phyloP scores from a whole-genome alignment of 2,888 invertebrate genomes.

The Prosopocoilus inquinatus region DNA sequence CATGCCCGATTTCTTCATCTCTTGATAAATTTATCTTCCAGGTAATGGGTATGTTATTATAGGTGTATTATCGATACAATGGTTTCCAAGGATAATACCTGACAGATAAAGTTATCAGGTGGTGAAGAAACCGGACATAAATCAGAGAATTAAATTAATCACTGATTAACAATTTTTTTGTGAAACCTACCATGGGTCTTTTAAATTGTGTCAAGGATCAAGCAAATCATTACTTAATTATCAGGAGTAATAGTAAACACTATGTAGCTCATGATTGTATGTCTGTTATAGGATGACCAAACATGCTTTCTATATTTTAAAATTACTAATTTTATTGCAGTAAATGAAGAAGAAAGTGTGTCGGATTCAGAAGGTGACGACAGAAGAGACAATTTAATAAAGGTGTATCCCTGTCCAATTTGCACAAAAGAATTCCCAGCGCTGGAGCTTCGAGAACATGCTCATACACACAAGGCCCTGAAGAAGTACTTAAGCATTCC shows the following conservation, averaged over 20 bases:
- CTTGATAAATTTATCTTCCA: too few species aligned
- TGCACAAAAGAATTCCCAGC: slow-evolving; percentile 36
- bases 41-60: too few species aligned
- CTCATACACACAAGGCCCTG: slow-evolving; percentile 37
- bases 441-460: slow-evolving; percentile 34
- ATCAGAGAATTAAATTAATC: too few species aligned
- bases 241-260: neutral
- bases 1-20: too few species aligned
- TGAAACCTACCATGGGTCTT: too few species aligned
- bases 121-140: too few species aligned
- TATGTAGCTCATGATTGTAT: neutral
- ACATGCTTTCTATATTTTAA: neutral
- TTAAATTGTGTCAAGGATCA: too few species aligned
- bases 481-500: slow-evolving; percentile 37
- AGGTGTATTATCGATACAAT: too few species aligned
- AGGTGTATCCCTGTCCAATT: slow-evolving; percentile 36
- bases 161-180: too few species aligned
- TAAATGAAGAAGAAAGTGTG: slow-evolving; percentile 2
- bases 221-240: neutral
- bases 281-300: neutral
- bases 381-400: slow-evolving; percentile 5
- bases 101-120: too few species aligned
- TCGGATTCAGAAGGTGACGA: slow-evolving; percentile 1
- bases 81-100: too few species aligned
- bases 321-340: neutral